Base-by-base conservation (phyloP, 2,888 invertebrate species). In the Choreutis nemorana region DNA sequence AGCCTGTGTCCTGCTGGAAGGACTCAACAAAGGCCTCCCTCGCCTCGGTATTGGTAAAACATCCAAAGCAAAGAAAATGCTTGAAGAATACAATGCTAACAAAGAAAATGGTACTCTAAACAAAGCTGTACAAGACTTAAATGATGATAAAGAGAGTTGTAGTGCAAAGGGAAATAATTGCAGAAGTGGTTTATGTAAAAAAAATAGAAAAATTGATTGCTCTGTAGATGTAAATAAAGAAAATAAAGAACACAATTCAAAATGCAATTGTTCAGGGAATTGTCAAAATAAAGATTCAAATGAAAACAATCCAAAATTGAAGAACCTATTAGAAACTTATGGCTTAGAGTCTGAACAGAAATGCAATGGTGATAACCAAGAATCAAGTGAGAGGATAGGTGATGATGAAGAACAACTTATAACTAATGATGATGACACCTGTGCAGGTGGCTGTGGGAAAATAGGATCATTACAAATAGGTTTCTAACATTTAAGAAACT, bases 1-100 rank as follows among this genome's bases (percentile, higher is more conserved):
- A 64, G 98, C 99, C 0, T 99, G 99, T 62, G 87, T 95, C 0
- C 80, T 99, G 32, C 73, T 99, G 3, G 97, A 98, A 75, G 98
- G 98, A 1, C 81, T 99, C 2, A 98, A 99, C 65, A 85, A 90
- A 68, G 97, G 97, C 2, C 66, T 94, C 26, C 97, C 97, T 0
- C 89, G 87, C 60, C 81, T 95, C 26, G 95, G 93, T n/a, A 89
- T 95, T 16, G 92, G 93, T 2, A 94, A 94, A 63, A 88, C 89
- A 31, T 91, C 89, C n/a, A 89, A 88, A 58, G 87, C 86, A 1
- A 87, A 87, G 42, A 82, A 79, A 44, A 82, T 86, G 77, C 66
- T 87, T 20, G 81, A 83, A 14, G 81, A 84, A 43, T 83, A 83
- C 36, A 40, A 70, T 40, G 48, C 57, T 32, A 63, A n/a, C n/a